Evolutionary conservation across 1,140 invertebrate genomes (phyloP), one percentile per base, ranked within the genome.

Genomic region (Hestina assimilis): DNA sequence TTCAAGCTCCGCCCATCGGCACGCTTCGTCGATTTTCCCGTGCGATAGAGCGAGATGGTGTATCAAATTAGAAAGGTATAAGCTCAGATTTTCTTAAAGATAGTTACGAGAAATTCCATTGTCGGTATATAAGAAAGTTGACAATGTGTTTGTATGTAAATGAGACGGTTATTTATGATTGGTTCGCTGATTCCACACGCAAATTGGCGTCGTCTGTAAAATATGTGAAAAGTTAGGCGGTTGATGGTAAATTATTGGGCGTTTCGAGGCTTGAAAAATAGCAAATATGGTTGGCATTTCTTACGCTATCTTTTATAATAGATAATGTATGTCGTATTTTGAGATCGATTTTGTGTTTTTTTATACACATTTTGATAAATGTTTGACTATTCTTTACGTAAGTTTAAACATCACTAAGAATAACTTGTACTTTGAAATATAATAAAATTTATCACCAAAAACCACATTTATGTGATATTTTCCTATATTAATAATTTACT

Each of bases 101-200:
- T 83, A 85, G 81, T 85, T 82, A 58, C 62, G 63, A 76, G 69
- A 79, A 78, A 75, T 76, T 63, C 80, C 72, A 76, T 65, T 75
- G 76, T 75, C 53, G 71, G 67, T 79, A 85, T 69, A 79, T 83
- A 77, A 69, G 66, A 63, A 56, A 35, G 64, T 67, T 71, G 73
- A 77, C 77, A 79, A 81, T 75, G 75, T 76, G 76, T 72, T 66
- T 53, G 72, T 83, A 87, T 85, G 80, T 84, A 85, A 82, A 83
- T 85, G 70, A 83, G 73, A 59, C 51, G 50, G 72, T 76, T 85
- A 85, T 85, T 84, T 83, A 84, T 70, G 66, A 72, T 63, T 63
- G 56, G 65, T 61, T 59, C 57, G 48, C 43, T 55, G 41, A 51
- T 26, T 47, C 40, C 50, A 65, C 56, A 66, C 59, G 63, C 66